phyloP scores from a whole-genome alignment of 2,797 vertebrate species.

The Melopsittacus undulatus region DNA sequence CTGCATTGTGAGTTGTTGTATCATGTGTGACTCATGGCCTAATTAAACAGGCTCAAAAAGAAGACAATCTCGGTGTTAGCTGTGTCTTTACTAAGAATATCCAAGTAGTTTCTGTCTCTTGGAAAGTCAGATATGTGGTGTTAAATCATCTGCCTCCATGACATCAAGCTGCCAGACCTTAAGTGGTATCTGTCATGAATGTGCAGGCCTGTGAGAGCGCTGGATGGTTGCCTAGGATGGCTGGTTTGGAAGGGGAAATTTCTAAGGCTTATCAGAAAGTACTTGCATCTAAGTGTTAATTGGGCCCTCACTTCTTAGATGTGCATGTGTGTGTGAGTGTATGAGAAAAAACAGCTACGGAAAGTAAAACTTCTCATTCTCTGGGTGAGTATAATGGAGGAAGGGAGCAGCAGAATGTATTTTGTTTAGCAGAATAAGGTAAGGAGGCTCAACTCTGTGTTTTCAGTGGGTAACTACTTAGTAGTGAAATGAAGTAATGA shows the following conservation, averaged over 20 bases:
- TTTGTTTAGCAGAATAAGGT: neutral
- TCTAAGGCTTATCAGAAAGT: neutral
- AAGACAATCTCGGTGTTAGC: neutral
- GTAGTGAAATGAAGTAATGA: neutral
- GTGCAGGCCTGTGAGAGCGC: neutral
- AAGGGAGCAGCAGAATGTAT: neutral
- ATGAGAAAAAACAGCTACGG: neutral
- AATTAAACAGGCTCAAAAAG: conserved; percentile 8
- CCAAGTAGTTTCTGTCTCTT: conserved; percentile 27
- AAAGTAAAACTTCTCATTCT: neutral
- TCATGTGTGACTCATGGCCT: conserved; percentile 6
- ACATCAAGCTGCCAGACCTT: neutral
- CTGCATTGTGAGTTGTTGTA: neutral
- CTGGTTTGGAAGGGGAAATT: neutral
- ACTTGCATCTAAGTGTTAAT: fast-evolving
- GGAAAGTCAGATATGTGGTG: neutral
- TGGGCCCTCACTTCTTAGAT: neutral
- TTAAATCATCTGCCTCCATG: conserved; percentile 18
- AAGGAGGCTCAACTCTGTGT: neutral
- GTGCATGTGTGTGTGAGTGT: neutral
- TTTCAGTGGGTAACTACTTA: neutral
- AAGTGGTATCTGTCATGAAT: neutral
- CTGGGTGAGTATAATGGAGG: neutral
- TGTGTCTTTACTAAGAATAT: conserved; percentile 3
- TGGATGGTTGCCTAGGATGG: neutral